Conservation (phyloP, 2,797 vertebrate species). For the Sorex maritimensis region DNA sequence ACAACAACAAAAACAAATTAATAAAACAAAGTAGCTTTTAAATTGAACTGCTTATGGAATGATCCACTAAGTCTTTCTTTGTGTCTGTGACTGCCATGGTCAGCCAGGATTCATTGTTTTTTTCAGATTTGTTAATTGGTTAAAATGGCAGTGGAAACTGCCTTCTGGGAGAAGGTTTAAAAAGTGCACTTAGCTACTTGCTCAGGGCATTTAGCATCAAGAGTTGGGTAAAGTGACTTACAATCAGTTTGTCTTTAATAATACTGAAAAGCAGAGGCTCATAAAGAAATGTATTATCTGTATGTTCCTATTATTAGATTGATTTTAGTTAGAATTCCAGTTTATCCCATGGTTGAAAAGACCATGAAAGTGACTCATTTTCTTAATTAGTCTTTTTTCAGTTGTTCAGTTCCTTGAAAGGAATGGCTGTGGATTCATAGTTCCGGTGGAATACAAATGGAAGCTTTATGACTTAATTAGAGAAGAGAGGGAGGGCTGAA, state of each 20-base stretch:
- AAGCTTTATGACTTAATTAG: slow-evolving; percentile 56
- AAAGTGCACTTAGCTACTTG: slow-evolving; percentile 90
- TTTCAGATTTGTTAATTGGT: slow-evolving; percentile 86
- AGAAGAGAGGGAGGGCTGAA: slow-evolving; percentile 61
- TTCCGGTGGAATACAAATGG: slow-evolving; percentile 58
- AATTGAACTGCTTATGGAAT: slow-evolving; percentile 75
- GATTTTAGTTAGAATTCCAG: slow-evolving; percentile 82
- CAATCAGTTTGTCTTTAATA: slow-evolving; percentile 87
- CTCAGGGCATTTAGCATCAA: slow-evolving; percentile 87
- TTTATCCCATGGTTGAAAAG: slow-evolving; percentile 84
- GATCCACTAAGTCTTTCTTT: slow-evolving; percentile 81
- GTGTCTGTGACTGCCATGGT: slow-evolving; percentile 75
- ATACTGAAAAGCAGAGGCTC: slow-evolving; percentile 84
- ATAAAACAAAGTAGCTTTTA: slow-evolving; percentile 75
- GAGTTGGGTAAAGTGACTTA: slow-evolving; percentile 86
- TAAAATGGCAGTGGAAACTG: slow-evolving; percentile 87
- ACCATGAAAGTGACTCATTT: slow-evolving; percentile 76
- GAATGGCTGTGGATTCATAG: slow-evolving; percentile 60
- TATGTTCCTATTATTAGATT: slow-evolving; percentile 66
- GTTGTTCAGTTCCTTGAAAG: slow-evolving; percentile 73
- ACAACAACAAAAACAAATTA: no score
- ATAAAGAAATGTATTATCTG: slow-evolving; percentile 86
- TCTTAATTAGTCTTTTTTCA: slow-evolving; percentile 82
- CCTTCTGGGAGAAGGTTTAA: slow-evolving; percentile 84
- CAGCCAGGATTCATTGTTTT: slow-evolving; percentile 66